phyloP scores from a whole-genome alignment of 2,888 invertebrate genomes.

The Drosophila glabriapex region DNA sequence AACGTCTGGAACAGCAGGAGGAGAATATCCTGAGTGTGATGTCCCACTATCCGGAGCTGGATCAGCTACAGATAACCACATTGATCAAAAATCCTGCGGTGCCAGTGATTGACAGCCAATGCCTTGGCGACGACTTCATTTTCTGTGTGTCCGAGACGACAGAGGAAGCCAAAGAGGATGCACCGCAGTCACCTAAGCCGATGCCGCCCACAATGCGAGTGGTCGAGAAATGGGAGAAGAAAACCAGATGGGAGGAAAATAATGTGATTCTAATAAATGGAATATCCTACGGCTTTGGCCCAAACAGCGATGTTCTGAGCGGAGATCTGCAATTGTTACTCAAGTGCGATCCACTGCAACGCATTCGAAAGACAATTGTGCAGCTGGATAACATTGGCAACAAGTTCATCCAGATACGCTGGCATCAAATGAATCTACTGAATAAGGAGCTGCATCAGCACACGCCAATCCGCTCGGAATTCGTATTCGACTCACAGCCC shows the following conservation, averaged over 20 bases:
- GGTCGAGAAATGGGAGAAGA: background rate
- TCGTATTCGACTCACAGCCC: slow-evolving; percentile 64
- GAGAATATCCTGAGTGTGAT: slow-evolving; percentile 61
- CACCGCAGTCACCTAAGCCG: background rate
- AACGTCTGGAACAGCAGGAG: slow-evolving; percentile 41
- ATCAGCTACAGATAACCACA: slow-evolving; percentile 63
- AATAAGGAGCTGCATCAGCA: slow-evolving; percentile 21
- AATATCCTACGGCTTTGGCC: slow-evolving; percentile 19
- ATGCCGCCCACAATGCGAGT: background rate
- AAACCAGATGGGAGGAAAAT: background rate
- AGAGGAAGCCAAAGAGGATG: slow-evolving; percentile 1
- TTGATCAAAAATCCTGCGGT: background rate
- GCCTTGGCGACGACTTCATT: slow-evolving; percentile 22
- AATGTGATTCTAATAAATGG: slow-evolving; percentile 73
- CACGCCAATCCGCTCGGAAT: slow-evolving; percentile 49
- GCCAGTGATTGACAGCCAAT: background rate
- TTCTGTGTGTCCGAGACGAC: slow-evolving; percentile 5
- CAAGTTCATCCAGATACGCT: slow-evolving; percentile 51
- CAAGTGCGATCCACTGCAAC: slow-evolving; percentile 69
- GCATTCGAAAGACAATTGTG: slow-evolving; percentile 59
- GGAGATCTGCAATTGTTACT: slow-evolving; percentile 49
- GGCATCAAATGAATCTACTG: slow-evolving; percentile 26
- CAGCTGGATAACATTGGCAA: slow-evolving; percentile 69
- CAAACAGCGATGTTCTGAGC: slow-evolving; percentile 25
- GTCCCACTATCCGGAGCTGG: slow-evolving; percentile 65